Base-by-base conservation (phyloP, 2,113 vertebrate genomes). In the Nycticorax nycticorax region DNA sequence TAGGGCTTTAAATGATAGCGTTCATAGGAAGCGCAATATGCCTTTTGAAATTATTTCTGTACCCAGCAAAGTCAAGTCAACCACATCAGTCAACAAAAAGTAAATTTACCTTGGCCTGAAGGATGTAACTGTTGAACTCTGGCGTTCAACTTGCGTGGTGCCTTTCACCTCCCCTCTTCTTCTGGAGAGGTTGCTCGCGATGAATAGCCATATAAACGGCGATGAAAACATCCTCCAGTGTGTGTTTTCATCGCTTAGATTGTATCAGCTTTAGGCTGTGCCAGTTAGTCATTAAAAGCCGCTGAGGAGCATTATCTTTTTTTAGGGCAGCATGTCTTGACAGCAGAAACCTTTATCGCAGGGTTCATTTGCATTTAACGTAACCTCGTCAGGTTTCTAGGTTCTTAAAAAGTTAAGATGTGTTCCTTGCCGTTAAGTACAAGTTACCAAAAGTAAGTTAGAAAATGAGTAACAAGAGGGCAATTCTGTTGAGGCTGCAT, bases 311-410 rank as follows among this genome's bases (percentile, higher is more conserved):
- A 2, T 57, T 75, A 21, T 48, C 45, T 56, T 13, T 27, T 30
- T 53, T 28, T n/a, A 43, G 60, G 39, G 48, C 78, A 24, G 73
- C 39, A 0, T 32, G n/a, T 66, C 56, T 75, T 21, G 69, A 62
- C 41, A 56, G 74, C 62, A 30, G 82, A 5, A 74, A 15, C 47
- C 53, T 62, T 39, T 45, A 24, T 39, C 0, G 3, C 16, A 32
- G 68, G 83, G 39, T 55, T 89, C 33, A 14, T 69, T 75, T 79
- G 62, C 33, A 2, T 64, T 77, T 76, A 14, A 17, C 8, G 47
- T 27, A 39, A 24, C 64, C 33, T 71, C 3, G 0, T 14, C 0
- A 2, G 28, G 32, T 28, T 28, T 30, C 13, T 26, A 1, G 55
- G 71, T 12, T 66, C 73, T 60, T 30, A 18, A 13, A 23, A 41